Conservation (phyloP, 2,888 invertebrate species). For the Scaptomyza flava region DNA sequence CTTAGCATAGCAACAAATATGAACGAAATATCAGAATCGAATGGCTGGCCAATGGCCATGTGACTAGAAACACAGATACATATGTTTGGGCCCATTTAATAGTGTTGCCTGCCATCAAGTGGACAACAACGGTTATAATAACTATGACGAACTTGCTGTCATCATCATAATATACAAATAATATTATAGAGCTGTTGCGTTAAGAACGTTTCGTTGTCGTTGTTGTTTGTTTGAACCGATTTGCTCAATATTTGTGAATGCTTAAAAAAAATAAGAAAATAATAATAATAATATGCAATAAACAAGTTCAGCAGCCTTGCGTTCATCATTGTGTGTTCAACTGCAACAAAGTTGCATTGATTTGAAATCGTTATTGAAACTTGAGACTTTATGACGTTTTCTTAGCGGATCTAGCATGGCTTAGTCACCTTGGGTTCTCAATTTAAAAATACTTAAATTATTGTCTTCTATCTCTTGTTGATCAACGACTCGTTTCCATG, state of each 20-base stretch:
- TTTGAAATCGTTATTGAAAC: neutral
- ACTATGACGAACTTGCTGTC: too few relatives aligned
- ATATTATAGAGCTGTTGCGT: too few relatives aligned
- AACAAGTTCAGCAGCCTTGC: conserved; percentile 10
- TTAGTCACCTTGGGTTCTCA: too few relatives aligned
- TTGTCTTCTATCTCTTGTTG: too few relatives aligned
- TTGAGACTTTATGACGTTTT: neutral
- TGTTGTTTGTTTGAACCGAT: neutral
- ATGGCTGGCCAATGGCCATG: conserved; percentile 50
- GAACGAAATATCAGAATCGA: conserved; percentile 10
- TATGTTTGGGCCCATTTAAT: conserved; percentile 36
- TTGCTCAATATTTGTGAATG: too few relatives aligned
- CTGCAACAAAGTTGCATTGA: neutral
- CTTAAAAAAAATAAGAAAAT: too few relatives aligned
- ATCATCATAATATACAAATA: too few relatives aligned
- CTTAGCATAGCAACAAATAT: conserved; percentile 62
- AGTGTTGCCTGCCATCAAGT: neutral
- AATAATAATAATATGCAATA: too few relatives aligned
- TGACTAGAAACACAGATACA: neutral
- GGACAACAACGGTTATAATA: neutral
- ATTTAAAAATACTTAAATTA: too few relatives aligned
- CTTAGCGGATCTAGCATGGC: too few relatives aligned
- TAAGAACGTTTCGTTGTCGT: neutral
- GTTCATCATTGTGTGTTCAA: neutral
- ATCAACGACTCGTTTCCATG: too few relatives aligned